These are phyloP conservation scores for Drosophila neotestacea DNA, from an alignment of 2,888 invertebrate species.

Conservation along the genomic window DNA sequence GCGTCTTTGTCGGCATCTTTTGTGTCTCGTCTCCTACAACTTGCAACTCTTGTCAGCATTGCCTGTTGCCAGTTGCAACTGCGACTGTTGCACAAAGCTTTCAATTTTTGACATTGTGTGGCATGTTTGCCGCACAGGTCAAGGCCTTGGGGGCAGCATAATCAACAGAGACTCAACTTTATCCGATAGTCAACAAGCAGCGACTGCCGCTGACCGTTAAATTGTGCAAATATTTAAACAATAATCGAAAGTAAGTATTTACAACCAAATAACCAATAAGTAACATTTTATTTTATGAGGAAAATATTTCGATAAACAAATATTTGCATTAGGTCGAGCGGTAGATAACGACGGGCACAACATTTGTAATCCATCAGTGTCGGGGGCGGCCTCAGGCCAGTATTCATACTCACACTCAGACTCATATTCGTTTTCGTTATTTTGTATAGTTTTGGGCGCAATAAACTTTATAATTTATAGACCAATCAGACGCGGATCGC, in stretches of 20 bases:
- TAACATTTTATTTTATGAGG: constrained; percentile 16
- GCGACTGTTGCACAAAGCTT: constrained; percentile 3
- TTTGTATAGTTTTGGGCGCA: constrained; percentile 48
- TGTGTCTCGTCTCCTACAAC: constrained; percentile 62
- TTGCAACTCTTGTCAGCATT: constrained; percentile 28
- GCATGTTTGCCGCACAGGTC: constrained; percentile 46
- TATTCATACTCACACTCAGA: not conserved
- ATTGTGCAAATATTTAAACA: constrained; percentile 71
- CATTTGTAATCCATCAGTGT: constrained; percentile 75
- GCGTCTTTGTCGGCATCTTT: constrained; percentile 54
- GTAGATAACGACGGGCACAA: constrained; percentile 44
- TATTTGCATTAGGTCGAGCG: constrained; percentile 53
- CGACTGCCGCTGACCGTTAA: constrained; percentile 66
- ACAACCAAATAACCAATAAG: constrained; percentile 44
- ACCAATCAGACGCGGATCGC: constrained; percentile 71
- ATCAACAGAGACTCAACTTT: constrained; percentile 21
- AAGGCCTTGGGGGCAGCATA: constrained; percentile 54
- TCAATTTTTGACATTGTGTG: constrained; percentile 50
- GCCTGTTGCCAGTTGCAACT: not conserved
- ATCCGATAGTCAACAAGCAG: constrained; percentile 35
- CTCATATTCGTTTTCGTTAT: not conserved
- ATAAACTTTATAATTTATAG: constrained; percentile 78
- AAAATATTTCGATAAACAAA: constrained; percentile 61
- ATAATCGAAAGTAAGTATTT: constrained; percentile 69
- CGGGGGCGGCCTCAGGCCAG: constrained; percentile 63